phyloP scores from a whole-genome alignment of 1,140 invertebrate genomes.

The Drosophila jambulina region DNA sequence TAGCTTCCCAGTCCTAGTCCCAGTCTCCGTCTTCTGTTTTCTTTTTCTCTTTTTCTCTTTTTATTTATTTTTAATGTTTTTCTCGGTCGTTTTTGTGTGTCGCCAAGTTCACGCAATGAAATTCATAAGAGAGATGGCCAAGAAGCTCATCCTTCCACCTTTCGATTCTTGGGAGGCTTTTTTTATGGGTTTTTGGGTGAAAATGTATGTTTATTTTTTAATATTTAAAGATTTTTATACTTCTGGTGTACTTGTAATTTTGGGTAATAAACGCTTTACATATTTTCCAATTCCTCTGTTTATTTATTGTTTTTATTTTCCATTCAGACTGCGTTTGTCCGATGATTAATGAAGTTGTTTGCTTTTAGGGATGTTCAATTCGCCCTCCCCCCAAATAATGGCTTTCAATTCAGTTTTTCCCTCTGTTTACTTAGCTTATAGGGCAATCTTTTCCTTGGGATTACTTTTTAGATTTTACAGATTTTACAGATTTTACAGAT shows the following conservation, averaged over 20 bases:
- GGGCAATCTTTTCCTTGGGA: neutral
- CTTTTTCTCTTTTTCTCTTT: conserved; percentile 3
- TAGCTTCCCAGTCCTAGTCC: conserved; percentile 15
- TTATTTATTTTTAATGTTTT: conserved; percentile 17
- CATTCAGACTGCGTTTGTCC: neutral
- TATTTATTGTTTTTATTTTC: conserved; percentile 4
- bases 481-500: neutral
- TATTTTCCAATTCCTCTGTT: conserved; percentile 10
- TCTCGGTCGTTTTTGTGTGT: conserved; percentile 23
- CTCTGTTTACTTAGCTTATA: conserved; percentile 11
- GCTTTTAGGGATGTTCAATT: neutral
- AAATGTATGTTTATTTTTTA: conserved; percentile 18
- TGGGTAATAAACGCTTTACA: neutral
- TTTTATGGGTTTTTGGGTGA: conserved; percentile 10
- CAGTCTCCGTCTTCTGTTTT: neutral
- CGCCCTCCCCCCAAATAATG: neutral
- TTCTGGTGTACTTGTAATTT: neutral
- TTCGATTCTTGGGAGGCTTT: too few relatives aligned
- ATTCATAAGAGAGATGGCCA: conserved; percentile 22
- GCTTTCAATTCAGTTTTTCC: conserved; percentile 20
- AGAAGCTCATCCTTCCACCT: neutral
- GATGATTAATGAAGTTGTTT: conserved; percentile 35
- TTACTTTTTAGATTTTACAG: conserved; percentile 4
- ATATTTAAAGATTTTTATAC: conserved; percentile 1
- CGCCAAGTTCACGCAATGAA: conserved; percentile 39